Base-by-base conservation (phyloP, 2,113 vertebrate genomes). In the Cololabis saira region DNA sequence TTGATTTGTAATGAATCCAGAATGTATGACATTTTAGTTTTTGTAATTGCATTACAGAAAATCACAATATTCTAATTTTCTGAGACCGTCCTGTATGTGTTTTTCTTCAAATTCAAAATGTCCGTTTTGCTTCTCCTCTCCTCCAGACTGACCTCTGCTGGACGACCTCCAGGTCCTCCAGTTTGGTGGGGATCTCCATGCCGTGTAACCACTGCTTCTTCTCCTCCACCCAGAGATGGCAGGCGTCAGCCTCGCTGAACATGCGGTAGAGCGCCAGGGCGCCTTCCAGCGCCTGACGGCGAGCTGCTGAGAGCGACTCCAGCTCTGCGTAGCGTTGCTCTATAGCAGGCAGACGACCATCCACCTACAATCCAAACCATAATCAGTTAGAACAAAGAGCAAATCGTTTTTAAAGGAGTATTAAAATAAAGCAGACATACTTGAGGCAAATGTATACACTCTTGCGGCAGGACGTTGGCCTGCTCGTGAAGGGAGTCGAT, bases 131-230 rank as follows among this genome's bases (percentile, higher is more conserved):
- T 47, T 18, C 3, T 18, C 18, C n/a, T 11, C n/a, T 17, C 8
- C n/a, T 18, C 18, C 49, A 54, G 13, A 22, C 90, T 85, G 52
- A 96, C 95, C 95, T 94, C 62, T 98, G 97, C 84, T 98, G 96
- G 42, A 98, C 94, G 61, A 98, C 97, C 86, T 99, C 97, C 44
- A 99, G 90, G 83, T 99, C 97, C 72, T 98, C 97, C 67, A 99
- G 90, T 30, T 94, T 95, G 60, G 95, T 94, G 0, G 96, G 97
- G 17, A 98, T 94, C 5, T 93, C 91, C 92, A 98, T 94, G 74
- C 90, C 61, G 0, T 95, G 83, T 11, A 99, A 91, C 97, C 97
- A 98, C 89, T 97, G 94, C 80, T 98, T 96, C 86, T 97, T 94
- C 84, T 98, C 97, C 0, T 91, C 96, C 69, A 98, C 93, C 97